These are phyloP conservation scores for Nothoprocta pentlandii DNA, from an alignment of 2,113 vertebrate species.

Conservation along the genomic window DNA sequence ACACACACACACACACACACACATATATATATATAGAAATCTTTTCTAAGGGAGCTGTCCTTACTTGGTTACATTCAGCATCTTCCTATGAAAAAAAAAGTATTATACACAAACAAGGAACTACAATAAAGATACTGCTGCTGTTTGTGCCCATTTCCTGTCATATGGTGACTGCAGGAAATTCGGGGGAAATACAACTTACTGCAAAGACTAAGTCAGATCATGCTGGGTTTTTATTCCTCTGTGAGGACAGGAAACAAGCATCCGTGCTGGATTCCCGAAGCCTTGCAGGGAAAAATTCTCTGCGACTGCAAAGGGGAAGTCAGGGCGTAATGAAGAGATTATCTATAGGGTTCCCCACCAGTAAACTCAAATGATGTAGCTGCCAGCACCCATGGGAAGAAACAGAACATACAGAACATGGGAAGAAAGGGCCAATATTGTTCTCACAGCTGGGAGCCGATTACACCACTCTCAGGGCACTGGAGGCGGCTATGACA, in stretches of 20 bases:
- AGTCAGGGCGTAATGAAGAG: neutral
- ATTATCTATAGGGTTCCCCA: neutral
- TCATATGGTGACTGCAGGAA: neutral
- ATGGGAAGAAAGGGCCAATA: neutral
- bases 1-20: no score
- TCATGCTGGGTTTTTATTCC: neutral
- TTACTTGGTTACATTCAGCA: neutral
- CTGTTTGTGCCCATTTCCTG: neutral
- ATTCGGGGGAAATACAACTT: neutral
- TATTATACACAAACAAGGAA: neutral
- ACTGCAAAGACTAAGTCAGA: neutral
- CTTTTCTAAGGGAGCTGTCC: neutral
- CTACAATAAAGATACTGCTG: neutral
- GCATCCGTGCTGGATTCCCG: neutral
- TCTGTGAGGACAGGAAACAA: neutral
- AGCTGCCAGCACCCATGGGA: neutral
- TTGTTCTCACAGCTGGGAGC: constrained; percentile 17
- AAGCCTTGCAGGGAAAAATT: neutral
- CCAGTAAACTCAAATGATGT: neutral
- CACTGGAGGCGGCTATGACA: neutral
- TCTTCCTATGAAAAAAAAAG: neutral
- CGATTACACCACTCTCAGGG: constrained; percentile 20
- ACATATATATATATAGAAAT: no score
- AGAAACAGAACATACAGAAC: neutral
- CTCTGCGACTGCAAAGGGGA: neutral